A percentile compares a stretch with the other conserved stretches of the same genome.
Conservation (phyloP, 2,888 invertebrate species). For the Pollenia labialis region DNA sequence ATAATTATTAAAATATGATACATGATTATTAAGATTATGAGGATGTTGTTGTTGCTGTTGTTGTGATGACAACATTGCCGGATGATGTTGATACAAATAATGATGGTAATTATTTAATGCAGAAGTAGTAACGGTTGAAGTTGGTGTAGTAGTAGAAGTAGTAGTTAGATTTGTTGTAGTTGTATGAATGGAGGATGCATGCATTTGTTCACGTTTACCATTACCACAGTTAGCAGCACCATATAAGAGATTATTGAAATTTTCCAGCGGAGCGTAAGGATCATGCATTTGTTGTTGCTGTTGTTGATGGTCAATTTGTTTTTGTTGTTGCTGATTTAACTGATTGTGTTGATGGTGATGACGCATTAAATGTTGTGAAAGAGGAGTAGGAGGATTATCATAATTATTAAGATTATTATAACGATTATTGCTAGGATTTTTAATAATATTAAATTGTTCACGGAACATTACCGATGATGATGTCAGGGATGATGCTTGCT, state of each 20-base stretch:
- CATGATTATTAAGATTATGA: slow-evolving; percentile 66
- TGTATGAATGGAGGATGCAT: slow-evolving; percentile 70
- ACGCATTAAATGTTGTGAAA: slow-evolving; percentile 65
- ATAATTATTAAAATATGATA: slow-evolving; percentile 71
- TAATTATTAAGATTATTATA: slow-evolving; percentile 78
- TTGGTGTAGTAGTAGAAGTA: slow-evolving; percentile 73
- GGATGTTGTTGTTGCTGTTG: slow-evolving; percentile 59
- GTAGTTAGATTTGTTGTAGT: slow-evolving; percentile 53
- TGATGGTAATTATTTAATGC: slow-evolving; percentile 70
- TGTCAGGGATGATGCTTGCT: slow-evolving; percentile 83
- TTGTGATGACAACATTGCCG: slow-evolving; percentile 56
- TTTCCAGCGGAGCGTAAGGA: slow-evolving; percentile 79
- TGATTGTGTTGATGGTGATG: slow-evolving; percentile 48
- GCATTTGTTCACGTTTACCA: slow-evolving; percentile 76
- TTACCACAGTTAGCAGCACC: slow-evolving; percentile 74
- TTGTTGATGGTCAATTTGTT: slow-evolving; percentile 49
- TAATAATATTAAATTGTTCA: slow-evolving; percentile 84
- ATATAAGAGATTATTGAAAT: slow-evolving; percentile 78
- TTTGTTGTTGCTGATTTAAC: slow-evolving; percentile 43
- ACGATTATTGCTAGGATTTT: slow-evolving; percentile 83
- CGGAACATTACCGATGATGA: slow-evolving; percentile 85
- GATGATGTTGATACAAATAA: slow-evolving; percentile 74
- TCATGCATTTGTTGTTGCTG: slow-evolving; percentile 72
- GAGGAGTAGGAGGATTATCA: slow-evolving; percentile 71
- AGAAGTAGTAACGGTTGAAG: slow-evolving; percentile 74